Conservation (phyloP, 2,113 vertebrate genomes). For the Paralichthys olivaceus region DNA sequence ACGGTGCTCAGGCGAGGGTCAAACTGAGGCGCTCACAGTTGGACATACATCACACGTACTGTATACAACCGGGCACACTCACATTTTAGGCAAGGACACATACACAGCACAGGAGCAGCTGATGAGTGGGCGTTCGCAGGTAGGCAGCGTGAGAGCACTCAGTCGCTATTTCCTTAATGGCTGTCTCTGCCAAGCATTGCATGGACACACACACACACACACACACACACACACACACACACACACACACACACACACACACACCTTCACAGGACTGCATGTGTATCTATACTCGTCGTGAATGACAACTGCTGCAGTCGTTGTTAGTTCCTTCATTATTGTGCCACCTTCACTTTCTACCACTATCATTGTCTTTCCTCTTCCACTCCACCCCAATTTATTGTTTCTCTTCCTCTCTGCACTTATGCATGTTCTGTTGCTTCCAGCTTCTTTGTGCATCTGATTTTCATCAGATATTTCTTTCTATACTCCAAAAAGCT, state of each 20-base stretch:
- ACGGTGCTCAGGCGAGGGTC: conserved; percentile 2
- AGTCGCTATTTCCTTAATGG: conserved; percentile 25
- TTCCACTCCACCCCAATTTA: background rate
- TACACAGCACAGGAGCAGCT: conserved; percentile 60
- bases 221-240: conserved; percentile 1
- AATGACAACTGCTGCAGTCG: conserved; percentile 24
- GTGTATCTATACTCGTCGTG: conserved; percentile 2
- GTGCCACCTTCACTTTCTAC: background rate
- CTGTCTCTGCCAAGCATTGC: conserved; percentile 40
- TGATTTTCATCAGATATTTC: conserved; percentile 5
- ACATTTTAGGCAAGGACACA: conserved; percentile 47
- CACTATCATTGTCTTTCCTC: background rate
- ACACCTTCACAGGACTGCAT: conserved; percentile 13
- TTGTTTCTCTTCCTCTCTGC: background rate
- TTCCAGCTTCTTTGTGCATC: conserved; percentile 3
- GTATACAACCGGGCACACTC: conserved; percentile 35
- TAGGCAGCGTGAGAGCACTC: conserved; percentile 66
- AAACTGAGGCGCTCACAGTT: conserved; percentile 32
- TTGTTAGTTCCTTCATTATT: conserved; percentile 18
- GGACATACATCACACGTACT: conserved; percentile 41
- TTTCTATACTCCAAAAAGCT: background rate
- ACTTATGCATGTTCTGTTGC: background rate
- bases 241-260: conserved; percentile 1
- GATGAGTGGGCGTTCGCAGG: conserved; percentile 75
- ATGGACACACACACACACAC: conserved; percentile 3